phyloP scores from a whole-genome alignment of 2,888 invertebrate species.

The Maniola hyperantus region DNA sequence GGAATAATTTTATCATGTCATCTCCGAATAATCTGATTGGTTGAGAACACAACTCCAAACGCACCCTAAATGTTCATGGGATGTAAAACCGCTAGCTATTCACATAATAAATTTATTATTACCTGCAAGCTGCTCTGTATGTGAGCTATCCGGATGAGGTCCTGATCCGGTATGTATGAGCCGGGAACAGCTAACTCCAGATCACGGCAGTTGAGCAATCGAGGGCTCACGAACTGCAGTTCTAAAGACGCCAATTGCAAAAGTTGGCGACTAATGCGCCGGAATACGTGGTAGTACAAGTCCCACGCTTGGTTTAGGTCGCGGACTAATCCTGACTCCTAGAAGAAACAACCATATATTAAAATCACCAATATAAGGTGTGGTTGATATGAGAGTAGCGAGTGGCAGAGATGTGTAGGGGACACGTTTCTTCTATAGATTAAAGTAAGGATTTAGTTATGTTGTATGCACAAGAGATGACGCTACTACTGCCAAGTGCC shows the following conservation, averaged over 20 bases:
- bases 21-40: no score
- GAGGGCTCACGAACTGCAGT: slow-evolving; percentile 97
- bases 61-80: no score
- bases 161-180: slow-evolving; percentile 96
- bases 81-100: no score
- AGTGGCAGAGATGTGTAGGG: no score
- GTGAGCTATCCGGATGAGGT: slow-evolving; percentile 93
- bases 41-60: no score
- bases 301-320: slow-evolving; percentile 99
- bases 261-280: slow-evolving; percentile 96
- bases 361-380: no score
- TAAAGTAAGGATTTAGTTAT: no score
- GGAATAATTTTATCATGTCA: no score
- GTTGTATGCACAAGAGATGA: no score
- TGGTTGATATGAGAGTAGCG: no score
- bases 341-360: neutral
- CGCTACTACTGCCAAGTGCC: no score
- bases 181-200: slow-evolving; percentile 98
- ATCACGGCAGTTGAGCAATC: slow-evolving; percentile 93
- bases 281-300: slow-evolving; percentile 98
- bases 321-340: slow-evolving; percentile 91
- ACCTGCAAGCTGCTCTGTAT: slow-evolving; percentile 96
- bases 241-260: slow-evolving; percentile 95
- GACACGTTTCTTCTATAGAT: no score
- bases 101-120: slow-evolving; percentile 7